Conservation (phyloP, 2,888 invertebrate species). For the Chaetoderma sp. region DNA sequence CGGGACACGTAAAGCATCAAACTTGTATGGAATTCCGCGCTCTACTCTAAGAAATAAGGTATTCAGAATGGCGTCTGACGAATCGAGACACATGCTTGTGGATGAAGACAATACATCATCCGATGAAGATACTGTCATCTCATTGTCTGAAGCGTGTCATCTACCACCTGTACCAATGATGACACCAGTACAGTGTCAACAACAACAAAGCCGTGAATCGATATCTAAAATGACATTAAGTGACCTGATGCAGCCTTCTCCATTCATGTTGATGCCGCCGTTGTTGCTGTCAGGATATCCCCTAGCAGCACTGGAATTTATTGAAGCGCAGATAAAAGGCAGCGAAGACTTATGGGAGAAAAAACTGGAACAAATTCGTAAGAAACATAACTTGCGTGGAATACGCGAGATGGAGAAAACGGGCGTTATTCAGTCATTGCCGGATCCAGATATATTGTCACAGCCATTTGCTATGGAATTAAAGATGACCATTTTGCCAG, state of each 20-base stretch:
- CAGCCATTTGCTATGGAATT: slow-evolving; percentile 43
- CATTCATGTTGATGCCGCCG: slow-evolving; percentile 31
- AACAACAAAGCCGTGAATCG: background rate
- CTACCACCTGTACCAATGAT: slow-evolving; percentile 13
- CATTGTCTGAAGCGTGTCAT: slow-evolving; percentile 4
- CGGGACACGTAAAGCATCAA: slow-evolving; percentile 92
- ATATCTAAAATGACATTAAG: slow-evolving; percentile 40
- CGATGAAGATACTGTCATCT: slow-evolving; percentile 19
- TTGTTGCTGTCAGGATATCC: slow-evolving; percentile 31
- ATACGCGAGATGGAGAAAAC: slow-evolving; percentile 20
- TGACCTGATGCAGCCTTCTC: slow-evolving; percentile 34
- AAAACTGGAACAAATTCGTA: slow-evolving; percentile 56
- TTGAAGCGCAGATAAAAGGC: too few relatives aligned
- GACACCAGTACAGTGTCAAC: background rate
- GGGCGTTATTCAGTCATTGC: background rate
- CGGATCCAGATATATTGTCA: background rate
- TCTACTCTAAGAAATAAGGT: slow-evolving; percentile 96
- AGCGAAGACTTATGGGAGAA: slow-evolving; percentile 44
- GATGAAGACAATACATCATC: slow-evolving; percentile 29
- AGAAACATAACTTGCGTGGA: slow-evolving; percentile 60
- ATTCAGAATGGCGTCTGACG: slow-evolving; percentile 68
- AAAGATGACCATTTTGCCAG: slow-evolving; percentile 64
- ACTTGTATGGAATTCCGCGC: slow-evolving; percentile 95
- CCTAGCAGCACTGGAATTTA: background rate
- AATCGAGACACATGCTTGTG: background rate